A percentile compares a stretch with the other conserved stretches of the same genome.
phyloP scores from a whole-genome alignment of 2,888 invertebrate species.

The Nemotelus pantherinus region DNA sequence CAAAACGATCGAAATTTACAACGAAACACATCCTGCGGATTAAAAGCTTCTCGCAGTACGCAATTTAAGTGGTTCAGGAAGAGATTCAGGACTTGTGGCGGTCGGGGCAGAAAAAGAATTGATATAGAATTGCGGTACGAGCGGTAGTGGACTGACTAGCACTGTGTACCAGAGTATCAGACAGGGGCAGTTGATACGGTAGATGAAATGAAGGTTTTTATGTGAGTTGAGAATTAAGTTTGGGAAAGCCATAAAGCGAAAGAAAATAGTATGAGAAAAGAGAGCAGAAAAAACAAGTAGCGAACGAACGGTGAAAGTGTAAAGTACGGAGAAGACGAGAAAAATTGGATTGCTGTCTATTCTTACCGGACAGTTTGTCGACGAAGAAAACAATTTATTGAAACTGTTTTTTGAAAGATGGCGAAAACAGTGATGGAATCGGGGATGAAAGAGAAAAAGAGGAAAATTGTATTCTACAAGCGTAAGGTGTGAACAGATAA shows the following conservation, averaged over 20 bases:
- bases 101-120: no score
- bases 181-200: slow-evolving; percentile 2
- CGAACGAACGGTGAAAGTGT: not conserved
- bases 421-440: no score
- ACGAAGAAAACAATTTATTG: no score
- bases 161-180: no score
- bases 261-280: not conserved
- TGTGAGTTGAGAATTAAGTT: slow-evolving; percentile 47
- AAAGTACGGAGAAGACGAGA: not conserved
- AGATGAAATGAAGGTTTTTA: slow-evolving; percentile 40
- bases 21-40: slow-evolving; percentile 48
- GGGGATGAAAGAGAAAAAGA: no score
- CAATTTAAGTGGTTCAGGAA: slow-evolving; percentile 44
- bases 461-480: no score
- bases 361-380: no score
- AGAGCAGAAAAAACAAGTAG: not conserved
- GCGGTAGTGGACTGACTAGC: no score
- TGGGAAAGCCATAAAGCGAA: slow-evolving; percentile 19
- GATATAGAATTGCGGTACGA: no score
- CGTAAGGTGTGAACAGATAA: no score
- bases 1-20: slow-evolving; percentile 49
- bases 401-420: no score
- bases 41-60: slow-evolving; percentile 47
- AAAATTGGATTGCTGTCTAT: no score
- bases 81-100: not conserved